Evolutionary conservation across 2,113 vertebrate species (phyloP).

Genomic region (Myotis yumanensis): DNA sequence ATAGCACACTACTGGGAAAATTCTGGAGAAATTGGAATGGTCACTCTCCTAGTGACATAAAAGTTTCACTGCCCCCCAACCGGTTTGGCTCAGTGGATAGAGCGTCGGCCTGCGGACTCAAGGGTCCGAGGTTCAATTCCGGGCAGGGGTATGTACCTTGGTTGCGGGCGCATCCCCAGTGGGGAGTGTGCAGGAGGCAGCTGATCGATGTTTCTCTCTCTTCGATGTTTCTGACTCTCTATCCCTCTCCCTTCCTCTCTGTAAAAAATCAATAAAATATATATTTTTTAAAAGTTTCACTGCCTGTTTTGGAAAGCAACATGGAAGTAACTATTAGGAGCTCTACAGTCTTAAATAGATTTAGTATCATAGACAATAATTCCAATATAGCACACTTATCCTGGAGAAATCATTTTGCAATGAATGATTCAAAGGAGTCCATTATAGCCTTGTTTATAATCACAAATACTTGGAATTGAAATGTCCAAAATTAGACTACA

Average conservation of each 20-base stretch:
- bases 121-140: too few species aligned
- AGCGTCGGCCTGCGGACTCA: too few species aligned
- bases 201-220: too few species aligned
- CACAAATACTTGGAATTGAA: conserved; percentile 39
- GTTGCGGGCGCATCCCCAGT: too few species aligned
- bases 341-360: background rate
- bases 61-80: background rate
- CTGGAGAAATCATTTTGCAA: background rate
- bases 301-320: background rate
- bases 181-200: too few species aligned
- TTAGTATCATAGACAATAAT: background rate
- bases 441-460: background rate
- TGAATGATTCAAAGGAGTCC: background rate
- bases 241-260: too few species aligned
- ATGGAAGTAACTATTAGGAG: conserved; percentile 1
- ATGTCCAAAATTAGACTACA: background rate
- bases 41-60: background rate
- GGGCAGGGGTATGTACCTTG: too few species aligned
- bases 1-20: background rate
- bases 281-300: too few species aligned
- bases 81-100: too few species aligned
- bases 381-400: background rate
- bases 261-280: too few species aligned
- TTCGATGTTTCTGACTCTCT: too few species aligned
- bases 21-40: background rate